Percentiles rank a stretch among this genome's conserved stretches.
phyloP scores from a whole-genome alignment of 2,113 vertebrate species.

The Tragelaphus buxtoni region DNA sequence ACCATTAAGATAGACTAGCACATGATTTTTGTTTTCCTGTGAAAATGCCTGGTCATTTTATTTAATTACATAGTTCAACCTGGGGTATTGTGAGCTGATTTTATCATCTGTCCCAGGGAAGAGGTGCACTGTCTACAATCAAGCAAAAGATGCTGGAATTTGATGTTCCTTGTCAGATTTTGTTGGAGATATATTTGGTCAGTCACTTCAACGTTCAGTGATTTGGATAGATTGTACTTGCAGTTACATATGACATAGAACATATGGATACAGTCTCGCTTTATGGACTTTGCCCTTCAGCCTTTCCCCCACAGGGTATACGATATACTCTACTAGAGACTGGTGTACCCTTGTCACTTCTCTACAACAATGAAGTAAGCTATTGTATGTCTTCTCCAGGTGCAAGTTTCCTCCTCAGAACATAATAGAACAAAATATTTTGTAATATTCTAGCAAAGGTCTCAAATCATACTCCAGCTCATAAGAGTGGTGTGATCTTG shows the following conservation, averaged over 20 bases:
- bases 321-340: background rate
- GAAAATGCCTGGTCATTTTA: background rate
- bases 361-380: background rate
- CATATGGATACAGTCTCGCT: background rate
- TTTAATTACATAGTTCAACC: background rate
- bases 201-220: background rate
- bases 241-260: background rate
- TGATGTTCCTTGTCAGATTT: background rate
- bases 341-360: background rate
- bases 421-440: background rate
- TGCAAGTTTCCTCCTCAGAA: background rate
- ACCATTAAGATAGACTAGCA: background rate
- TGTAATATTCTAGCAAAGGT: background rate
- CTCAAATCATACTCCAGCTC: background rate
- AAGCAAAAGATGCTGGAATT: background rate
- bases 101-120: background rate
- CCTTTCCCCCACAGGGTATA: background rate
- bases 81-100: background rate
- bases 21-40: background rate
- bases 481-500: background rate
- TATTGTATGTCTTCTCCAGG: background rate
- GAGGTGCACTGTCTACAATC: background rate
- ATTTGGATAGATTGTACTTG: background rate
- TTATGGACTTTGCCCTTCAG: background rate
- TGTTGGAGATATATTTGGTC: background rate